phyloP scores from a whole-genome alignment of 2,797 vertebrate genomes.

The Typhlichthys eigenmanni region DNA sequence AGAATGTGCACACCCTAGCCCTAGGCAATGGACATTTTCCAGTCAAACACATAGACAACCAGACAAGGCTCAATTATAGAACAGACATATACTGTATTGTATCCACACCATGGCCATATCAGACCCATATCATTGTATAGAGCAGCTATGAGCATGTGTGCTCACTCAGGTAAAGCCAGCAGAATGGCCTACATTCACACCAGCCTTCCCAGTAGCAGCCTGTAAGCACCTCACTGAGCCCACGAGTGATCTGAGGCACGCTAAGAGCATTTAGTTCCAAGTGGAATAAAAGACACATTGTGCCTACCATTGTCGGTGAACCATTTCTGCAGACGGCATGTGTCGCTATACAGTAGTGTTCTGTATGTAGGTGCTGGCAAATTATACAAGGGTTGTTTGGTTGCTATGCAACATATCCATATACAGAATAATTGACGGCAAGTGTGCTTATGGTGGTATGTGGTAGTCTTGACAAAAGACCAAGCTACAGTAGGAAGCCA shows the following conservation, averaged over 20 bases:
- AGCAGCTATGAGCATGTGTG: conserved; percentile 56
- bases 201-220: conserved; percentile 46
- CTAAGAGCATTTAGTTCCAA: conserved; percentile 37
- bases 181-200: conserved; percentile 61
- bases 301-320: conserved; percentile 16
- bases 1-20: too few relatives aligned
- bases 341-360: not conserved
- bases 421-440: not conserved
- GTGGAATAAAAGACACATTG: conserved; percentile 47
- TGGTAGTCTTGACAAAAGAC: not conserved
- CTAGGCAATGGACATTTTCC: not conserved
- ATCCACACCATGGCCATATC: conserved; percentile 32
- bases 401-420: too few relatives aligned
- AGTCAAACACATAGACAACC: not conserved
- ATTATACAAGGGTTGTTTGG: not conserved
- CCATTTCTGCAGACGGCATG: not conserved
- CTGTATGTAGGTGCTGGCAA: too few relatives aligned
- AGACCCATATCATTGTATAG: conserved; percentile 53
- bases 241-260: conserved; percentile 23
- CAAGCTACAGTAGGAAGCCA: too few relatives aligned
- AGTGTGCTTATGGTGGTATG: not conserved
- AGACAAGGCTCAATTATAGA: not conserved
- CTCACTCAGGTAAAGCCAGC: conserved; percentile 65
- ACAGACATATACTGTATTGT: not conserved
- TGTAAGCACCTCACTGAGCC: conserved; percentile 41